Base-by-base conservation (phyloP, 2,888 invertebrate genomes). In the Tuta absoluta region DNA sequence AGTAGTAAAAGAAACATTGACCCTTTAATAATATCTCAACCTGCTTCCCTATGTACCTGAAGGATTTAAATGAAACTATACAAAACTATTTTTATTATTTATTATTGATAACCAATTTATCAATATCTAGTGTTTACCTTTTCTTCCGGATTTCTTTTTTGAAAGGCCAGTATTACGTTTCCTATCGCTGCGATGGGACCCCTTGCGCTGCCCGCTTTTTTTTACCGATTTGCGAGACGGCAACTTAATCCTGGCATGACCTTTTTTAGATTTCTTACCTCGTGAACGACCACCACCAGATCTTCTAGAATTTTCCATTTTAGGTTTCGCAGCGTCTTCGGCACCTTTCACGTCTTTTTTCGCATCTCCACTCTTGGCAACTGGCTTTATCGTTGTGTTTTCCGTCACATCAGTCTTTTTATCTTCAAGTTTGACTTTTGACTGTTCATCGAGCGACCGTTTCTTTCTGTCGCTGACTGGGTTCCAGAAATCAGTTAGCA, bases 401-500 rank as follows among this genome's bases (percentile, higher is more conserved):
- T 49, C 49, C n/a, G 21, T 49, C 11, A 49, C 21, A 3, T 49
- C 49, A 21, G 51, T 24, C 51, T 23, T 14, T 33, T 57, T 63
- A n/a, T 21, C 23, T 23, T 53, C 23, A 12, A 14, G 14, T 7
- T 23, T 23, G 12, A 10, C 51, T 19, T 51, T 21, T 33, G 56
- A 24, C 8, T 1, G 4, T 24, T 60, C 21, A 23, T 28, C 49
- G 14, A 49, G 19, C 10, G 49, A 49, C 11, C 61, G 49, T 65
- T 85, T 72, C 66, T 80, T 84, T 23, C 60, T 63, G 58, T 81
- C 75, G 1, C 66, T 1, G 33, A 10, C 10, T 0, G 67, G 37
- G 0, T 67, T 48, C 66, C 74, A 72, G n/a, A 67, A 74, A 19
- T 81, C 79, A 0, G 77, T 70, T 14, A 83, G 65, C 7, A 80